Conservation (phyloP, 35 echinoderm and acorn worm genomes). For the Apostichopus japonicus region DNA sequence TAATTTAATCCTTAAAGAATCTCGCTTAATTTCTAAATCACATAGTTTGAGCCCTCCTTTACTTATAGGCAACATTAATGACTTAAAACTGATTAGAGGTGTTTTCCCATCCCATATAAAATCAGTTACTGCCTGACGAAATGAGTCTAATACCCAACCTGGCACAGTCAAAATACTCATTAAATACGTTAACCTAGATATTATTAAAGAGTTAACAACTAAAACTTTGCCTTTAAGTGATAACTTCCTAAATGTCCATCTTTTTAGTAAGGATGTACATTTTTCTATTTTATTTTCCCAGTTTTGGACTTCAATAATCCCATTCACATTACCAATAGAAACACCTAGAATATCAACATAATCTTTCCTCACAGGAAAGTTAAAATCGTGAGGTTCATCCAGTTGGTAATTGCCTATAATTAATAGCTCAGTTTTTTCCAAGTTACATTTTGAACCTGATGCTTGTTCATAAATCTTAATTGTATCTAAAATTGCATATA, state of each 20-base stretch:
- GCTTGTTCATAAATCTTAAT: too few relatives aligned
- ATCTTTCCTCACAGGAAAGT: not conserved
- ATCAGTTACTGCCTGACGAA: not conserved
- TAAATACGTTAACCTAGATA: not conserved
- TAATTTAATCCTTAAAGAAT: not conserved
- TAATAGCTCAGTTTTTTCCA: too few relatives aligned
- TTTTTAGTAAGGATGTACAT: not conserved
- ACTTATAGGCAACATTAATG: not conserved
- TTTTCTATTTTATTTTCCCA: not conserved
- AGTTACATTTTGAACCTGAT: too few relatives aligned
- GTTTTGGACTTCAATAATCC: not conserved
- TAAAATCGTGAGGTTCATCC: not conserved
- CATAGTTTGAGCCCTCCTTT: not conserved
- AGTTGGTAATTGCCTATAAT: not conserved
- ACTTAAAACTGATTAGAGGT: too few relatives aligned
- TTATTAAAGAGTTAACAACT: constrained; percentile 2
- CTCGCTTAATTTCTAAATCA: not conserved
- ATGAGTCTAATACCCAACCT: not conserved
- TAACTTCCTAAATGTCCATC: constrained; percentile 23
- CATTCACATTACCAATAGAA: not conserved
- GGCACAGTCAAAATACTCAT: not conserved
- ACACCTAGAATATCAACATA: constrained; percentile 29
- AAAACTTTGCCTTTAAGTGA: constrained; percentile 35
- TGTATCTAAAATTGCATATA: too few relatives aligned
- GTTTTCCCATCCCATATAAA: constrained; percentile 31